phyloP scores from a whole-genome alignment of 1,140 invertebrate species.

The Drosophila setifemur region DNA sequence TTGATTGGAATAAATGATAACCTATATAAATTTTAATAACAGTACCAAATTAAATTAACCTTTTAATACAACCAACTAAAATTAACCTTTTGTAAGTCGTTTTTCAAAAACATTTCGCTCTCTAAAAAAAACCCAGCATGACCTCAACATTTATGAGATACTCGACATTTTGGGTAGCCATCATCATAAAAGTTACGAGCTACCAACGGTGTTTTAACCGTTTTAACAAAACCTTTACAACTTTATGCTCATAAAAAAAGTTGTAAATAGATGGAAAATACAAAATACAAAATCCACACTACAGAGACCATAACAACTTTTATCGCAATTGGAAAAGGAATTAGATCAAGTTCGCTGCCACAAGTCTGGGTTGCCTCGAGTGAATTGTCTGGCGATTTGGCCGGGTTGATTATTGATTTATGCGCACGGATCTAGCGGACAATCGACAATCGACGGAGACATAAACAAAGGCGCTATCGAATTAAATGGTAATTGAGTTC shows the following conservation, averaged over 20 bases:
- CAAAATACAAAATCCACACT: neutral
- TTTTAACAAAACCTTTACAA: neutral
- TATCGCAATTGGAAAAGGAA: conserved; percentile 49
- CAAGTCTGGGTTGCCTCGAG: conserved; percentile 25
- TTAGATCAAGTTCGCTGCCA: conserved; percentile 68
- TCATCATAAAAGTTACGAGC: conserved; percentile 1
- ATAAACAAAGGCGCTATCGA: conserved; percentile 39
- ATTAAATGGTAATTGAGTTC: conserved; percentile 64
- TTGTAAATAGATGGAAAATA: conserved; percentile 10
- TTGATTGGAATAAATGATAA: no score
- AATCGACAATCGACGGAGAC: conserved; percentile 24
- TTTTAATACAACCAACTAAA: no score
- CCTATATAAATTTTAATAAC: no score
- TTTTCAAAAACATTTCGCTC: neutral
- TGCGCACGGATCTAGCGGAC: conserved; percentile 66
- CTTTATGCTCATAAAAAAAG: neutral
- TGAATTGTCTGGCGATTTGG: conserved; percentile 39
- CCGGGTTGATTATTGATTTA: conserved; percentile 66
- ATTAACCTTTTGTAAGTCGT: no score
- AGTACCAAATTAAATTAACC: no score
- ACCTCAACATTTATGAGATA: neutral
- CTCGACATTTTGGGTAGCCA: neutral
- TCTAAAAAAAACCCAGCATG: neutral
- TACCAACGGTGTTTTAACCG: neutral
- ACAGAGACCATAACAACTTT: conserved; percentile 25